Evolutionary conservation across 2,113 vertebrate genomes (phyloP).

Genomic region (Thryonomys swinderianus): DNA sequence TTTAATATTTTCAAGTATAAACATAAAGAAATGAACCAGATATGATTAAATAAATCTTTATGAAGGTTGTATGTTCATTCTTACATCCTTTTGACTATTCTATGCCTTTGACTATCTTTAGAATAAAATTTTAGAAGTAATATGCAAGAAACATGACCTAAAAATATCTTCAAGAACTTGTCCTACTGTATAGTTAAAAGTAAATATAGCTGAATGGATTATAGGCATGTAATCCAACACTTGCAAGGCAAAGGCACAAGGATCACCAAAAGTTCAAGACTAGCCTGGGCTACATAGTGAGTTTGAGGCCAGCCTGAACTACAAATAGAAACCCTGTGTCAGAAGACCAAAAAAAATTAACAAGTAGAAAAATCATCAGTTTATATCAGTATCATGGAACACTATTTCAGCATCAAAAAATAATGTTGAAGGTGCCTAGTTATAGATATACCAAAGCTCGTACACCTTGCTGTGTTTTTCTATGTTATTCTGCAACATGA

Average conservation of each 20-base stretch:
- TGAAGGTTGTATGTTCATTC: neutral
- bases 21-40: neutral
- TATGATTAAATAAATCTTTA: neutral
- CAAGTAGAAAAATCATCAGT: neutral
- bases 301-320: too few relatives aligned
- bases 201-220: neutral
- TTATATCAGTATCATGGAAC: neutral
- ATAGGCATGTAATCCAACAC: too few relatives aligned
- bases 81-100: neutral
- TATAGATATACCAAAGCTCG: neutral
- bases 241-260: too few relatives aligned
- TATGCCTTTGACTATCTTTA: neutral
- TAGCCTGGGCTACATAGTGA: too few relatives aligned
- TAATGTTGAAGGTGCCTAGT: neutral
- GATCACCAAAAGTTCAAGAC: too few relatives aligned
- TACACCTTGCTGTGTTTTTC: neutral
- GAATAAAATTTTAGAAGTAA: conserved; percentile 32
- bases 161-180: neutral
- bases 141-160: neutral
- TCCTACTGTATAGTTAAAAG: neutral
- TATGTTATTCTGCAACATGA: neutral
- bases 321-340: too few relatives aligned
- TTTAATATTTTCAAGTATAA: conserved; percentile 12
- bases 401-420: neutral
- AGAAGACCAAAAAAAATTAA: neutral